Evolutionary conservation across 1,140 invertebrate genomes (phyloP).

Genomic region (Trachymyrmex cornetzi): DNA sequence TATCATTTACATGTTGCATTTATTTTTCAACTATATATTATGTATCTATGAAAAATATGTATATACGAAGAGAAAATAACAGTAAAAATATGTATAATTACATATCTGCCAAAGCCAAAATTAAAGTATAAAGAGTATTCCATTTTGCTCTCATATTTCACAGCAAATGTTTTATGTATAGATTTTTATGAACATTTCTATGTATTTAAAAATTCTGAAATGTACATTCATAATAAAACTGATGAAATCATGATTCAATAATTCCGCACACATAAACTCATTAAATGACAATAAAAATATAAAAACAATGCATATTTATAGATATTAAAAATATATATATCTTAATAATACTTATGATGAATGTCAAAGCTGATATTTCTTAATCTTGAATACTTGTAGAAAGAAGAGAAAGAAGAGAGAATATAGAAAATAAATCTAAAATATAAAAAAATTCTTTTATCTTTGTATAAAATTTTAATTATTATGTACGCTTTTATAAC

Average conservation of each 20-base stretch:
- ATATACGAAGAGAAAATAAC: background rate
- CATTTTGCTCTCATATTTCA: background rate
- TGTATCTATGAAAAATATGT: background rate
- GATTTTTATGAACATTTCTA: background rate
- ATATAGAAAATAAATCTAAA: background rate
- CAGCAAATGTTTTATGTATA: background rate
- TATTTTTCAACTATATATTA: background rate
- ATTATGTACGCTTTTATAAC: background rate
- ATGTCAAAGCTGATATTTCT: background rate
- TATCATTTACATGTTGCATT: background rate
- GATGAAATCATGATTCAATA: too few relatives aligned
- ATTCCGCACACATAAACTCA: background rate
- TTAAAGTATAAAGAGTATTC: background rate
- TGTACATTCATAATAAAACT: background rate
- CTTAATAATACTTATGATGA: background rate
- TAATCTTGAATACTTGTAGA: background rate
- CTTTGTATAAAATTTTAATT: constrained; percentile 19
- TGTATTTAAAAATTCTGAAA: background rate
- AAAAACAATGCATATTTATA: background rate
- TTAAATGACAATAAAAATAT: constrained; percentile 1
- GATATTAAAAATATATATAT: background rate
- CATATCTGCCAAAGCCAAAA: background rate
- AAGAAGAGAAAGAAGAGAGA: too few relatives aligned
- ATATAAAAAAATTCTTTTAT: constrained; percentile 1
- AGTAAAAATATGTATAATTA: background rate